These are phyloP conservation scores for Nothoprocta perdicaria DNA, from an alignment of 2,113 vertebrate genomes.

Conservation along the genomic window DNA sequence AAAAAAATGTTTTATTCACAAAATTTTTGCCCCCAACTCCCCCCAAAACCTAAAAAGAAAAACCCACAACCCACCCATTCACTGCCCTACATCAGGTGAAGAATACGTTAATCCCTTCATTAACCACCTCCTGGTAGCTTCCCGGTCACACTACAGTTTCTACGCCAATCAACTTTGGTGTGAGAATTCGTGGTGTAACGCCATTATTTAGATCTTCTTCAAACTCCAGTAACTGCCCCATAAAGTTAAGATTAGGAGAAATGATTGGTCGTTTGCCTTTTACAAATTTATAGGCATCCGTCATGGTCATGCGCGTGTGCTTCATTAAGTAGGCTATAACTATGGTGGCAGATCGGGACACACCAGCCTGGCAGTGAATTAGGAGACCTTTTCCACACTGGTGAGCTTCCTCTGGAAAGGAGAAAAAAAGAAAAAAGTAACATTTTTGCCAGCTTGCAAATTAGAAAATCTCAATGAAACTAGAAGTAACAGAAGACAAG, in stretches of 20 bases:
- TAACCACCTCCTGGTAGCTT: not conserved
- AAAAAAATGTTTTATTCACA: slow-evolving; percentile 64
- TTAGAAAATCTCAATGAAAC: not conserved
- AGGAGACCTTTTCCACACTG: slow-evolving; percentile 93
- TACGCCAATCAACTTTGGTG: slow-evolving; percentile 92
- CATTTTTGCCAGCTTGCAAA: not conserved
- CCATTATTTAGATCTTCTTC: slow-evolving; percentile 98
- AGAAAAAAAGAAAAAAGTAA: slow-evolving; percentile 1
- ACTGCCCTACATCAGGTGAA: slow-evolving; percentile 5
- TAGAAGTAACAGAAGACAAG: not conserved
- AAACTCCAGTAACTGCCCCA: slow-evolving; percentile 98
- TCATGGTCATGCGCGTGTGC: slow-evolving; percentile 99
- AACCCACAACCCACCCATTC: slow-evolving; percentile 1
- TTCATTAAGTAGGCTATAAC: slow-evolving; percentile 99
- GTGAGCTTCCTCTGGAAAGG: slow-evolving; percentile 92
- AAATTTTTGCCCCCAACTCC: slow-evolving; percentile 45
- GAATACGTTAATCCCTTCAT: not conserved
- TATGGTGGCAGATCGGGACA: slow-evolving; percentile 97
- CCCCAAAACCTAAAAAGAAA: slow-evolving; percentile 45
- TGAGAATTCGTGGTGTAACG: slow-evolving; percentile 94
- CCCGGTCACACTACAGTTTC: slow-evolving; percentile 88
- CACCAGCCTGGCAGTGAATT: slow-evolving; percentile 98
- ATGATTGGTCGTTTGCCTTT: slow-evolving; percentile 98
- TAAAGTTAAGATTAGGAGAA: slow-evolving; percentile 99
- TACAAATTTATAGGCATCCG: slow-evolving; percentile 97